Evolutionary conservation across 2,888 invertebrate genomes (phyloP), one percentile per base, ranked within the genome.

Genomic region (Epinotia nisella): DNA sequence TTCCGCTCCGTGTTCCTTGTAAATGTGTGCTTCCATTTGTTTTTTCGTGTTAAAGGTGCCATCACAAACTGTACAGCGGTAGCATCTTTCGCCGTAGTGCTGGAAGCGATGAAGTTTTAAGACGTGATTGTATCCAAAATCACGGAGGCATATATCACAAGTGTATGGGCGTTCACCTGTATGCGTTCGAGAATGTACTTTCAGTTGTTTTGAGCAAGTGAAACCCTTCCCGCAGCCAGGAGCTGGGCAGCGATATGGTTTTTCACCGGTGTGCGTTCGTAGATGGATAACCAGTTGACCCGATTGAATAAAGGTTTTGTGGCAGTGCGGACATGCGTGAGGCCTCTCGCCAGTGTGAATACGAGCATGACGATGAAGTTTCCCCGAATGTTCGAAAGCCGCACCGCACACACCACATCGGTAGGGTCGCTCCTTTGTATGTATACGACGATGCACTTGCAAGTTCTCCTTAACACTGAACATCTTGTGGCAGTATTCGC

Each of bases 401-500:
- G 98, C 95, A 13, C 96, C 96, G 87, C 98, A 98, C 3, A 98
- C 97, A 76, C 97, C 96, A 85, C 98, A 98, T 82, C 97, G 96
- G 90, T 98, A 98, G 0, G 98, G 98, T 1, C 98, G 95, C 88
- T 98, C 98, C 90, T 98, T 98, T 74, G 98, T 98, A 88, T 98
- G 98, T 78, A 98, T 98, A 74, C 98, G 95, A 55, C 96, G 94
- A 87, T 98, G 98, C 15, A 98, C 98, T 90, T 97, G 97, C 74
- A 98, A 94, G 87, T 98, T 98, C 89, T 98, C 98, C 89, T 98
- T 98, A 10, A 98, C 98, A 84, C 98, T 98, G 91, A 98, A 98
- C 84, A 97, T 96, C 89, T 98, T 98, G 89, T 96, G 97, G 92
- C 98, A 98, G 88, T 97, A 98, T 87, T 98, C 98, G 90, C 98